Percentiles rank a stretch among this genome's conserved stretches.
Conservation (phyloP, 2,888 invertebrate species). For the Mellilla xanthometata region DNA sequence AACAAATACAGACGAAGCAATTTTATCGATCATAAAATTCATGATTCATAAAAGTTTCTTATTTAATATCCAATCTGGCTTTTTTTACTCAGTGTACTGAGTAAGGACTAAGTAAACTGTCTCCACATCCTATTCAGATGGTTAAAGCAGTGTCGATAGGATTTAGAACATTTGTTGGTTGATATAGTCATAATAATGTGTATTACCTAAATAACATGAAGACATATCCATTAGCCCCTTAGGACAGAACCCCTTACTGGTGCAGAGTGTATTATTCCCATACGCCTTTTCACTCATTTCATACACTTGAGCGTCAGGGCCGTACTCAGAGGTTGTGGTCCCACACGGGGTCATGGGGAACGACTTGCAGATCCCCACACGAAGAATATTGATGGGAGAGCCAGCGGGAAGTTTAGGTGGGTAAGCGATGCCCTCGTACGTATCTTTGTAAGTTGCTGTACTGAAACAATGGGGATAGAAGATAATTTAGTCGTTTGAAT, state of each 20-base stretch:
- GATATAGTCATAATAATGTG: too few relatives aligned
- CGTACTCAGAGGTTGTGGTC: constrained; percentile 55
- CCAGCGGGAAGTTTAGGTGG: constrained; percentile 82
- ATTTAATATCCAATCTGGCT: too few relatives aligned
- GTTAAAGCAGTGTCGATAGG: too few relatives aligned
- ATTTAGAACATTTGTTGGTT: too few relatives aligned
- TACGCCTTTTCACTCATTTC: constrained; percentile 83
- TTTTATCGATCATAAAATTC: too few relatives aligned
- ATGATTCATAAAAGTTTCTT: too few relatives aligned
- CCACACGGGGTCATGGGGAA: constrained; percentile 63
- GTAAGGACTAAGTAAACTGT: too few relatives aligned
- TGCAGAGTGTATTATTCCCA: constrained; percentile 63
- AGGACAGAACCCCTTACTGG: constrained; percentile 70
- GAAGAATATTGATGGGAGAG: constrained; percentile 83
- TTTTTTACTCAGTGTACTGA: too few relatives aligned
- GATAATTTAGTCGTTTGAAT: too few relatives aligned
- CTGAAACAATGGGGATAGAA: constrained; percentile 24
- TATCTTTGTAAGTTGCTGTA: constrained; percentile 77
- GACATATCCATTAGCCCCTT: constrained; percentile 85
- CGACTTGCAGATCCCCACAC: constrained; percentile 90
- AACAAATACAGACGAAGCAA: too few relatives aligned
- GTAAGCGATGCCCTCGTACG: constrained; percentile 88
- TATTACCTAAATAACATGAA: constrained; percentile 88
- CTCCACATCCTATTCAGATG: too few relatives aligned
- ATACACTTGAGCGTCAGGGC: constrained; percentile 84